Evolutionary conservation across 2,888 invertebrate genomes (phyloP).

Genomic region (Taenaris catops): DNA sequence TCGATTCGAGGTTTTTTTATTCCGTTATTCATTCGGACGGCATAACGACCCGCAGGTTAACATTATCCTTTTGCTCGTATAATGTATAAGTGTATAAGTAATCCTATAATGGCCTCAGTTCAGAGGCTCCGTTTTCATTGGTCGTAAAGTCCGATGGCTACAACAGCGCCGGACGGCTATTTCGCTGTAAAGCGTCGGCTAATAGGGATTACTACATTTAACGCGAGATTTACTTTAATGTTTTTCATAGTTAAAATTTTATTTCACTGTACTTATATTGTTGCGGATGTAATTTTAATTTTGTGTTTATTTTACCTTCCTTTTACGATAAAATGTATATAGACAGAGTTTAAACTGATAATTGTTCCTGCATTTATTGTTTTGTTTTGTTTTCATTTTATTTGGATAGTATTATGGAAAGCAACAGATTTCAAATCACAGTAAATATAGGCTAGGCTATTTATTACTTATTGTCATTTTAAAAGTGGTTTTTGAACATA

Average conservation of each 20-base stretch:
- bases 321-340: too few species aligned
- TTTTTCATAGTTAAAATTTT: constrained; percentile 26
- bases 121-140: constrained; percentile 62
- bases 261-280: constrained; percentile 24
- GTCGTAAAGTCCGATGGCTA: constrained; percentile 65
- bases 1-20: too few species aligned
- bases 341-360: too few species aligned
- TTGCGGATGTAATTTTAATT: constrained; percentile 5
- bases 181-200: constrained; percentile 64
- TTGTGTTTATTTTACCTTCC: not conserved
- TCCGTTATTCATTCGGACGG: constrained; percentile 21
- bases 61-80: constrained; percentile 22
- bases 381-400: too few species aligned
- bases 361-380: too few species aligned
- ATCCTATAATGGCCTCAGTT: constrained; percentile 65
- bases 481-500: too few species aligned
- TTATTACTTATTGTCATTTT: too few species aligned
- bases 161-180: constrained; percentile 55
- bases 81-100: constrained; percentile 44
- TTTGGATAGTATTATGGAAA: too few species aligned
- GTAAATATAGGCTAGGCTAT: too few species aligned
- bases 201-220: constrained; percentile 68
- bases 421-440: too few species aligned
- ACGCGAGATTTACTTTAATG: constrained; percentile 28
- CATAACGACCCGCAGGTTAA: constrained; percentile 20